Conservation (phyloP, 2,888 invertebrate genomes). For the Leptopterna dolabrata region DNA sequence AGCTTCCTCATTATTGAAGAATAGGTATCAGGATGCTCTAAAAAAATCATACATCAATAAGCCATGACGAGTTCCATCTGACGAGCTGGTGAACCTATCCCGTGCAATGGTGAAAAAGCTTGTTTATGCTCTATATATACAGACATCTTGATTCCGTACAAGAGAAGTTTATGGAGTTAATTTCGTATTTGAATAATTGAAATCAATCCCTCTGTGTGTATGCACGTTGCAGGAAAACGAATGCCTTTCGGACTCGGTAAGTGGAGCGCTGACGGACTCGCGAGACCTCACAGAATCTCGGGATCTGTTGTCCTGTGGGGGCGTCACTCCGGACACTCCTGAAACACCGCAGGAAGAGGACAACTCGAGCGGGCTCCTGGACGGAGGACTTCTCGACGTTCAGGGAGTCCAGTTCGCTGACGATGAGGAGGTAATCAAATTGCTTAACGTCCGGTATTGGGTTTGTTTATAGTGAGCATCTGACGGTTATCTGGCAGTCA, state of each 20-base stretch:
- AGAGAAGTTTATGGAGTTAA: background rate
- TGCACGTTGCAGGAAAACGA: constrained; percentile 52
- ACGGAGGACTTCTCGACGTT: constrained; percentile 54
- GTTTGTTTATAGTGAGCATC: no score
- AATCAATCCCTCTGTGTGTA: background rate
- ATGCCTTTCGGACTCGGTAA: constrained; percentile 60
- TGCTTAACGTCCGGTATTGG: no score
- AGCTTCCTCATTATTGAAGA: no score
- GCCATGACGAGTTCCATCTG: no score
- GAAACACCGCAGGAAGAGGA: constrained; percentile 56
- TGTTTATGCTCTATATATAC: no score
- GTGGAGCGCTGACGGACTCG: constrained; percentile 55
- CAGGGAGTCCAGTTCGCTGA: constrained; percentile 60
- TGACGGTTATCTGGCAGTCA: no score
- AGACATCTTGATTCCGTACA: background rate
- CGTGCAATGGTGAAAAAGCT: no score
- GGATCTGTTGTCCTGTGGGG: constrained; percentile 54
- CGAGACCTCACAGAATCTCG: constrained; percentile 54
- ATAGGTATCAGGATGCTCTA: no score
- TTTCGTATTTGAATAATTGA: background rate
- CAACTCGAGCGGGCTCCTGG: constrained; percentile 42
- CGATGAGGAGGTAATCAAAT: constrained; percentile 47
- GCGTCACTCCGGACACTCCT: constrained; percentile 29
- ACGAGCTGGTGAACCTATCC: no score
- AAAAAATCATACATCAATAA: no score